Evolutionary conservation across 2,797 vertebrate species (phyloP).

Genomic region (Numenius phaeopus): DNA sequence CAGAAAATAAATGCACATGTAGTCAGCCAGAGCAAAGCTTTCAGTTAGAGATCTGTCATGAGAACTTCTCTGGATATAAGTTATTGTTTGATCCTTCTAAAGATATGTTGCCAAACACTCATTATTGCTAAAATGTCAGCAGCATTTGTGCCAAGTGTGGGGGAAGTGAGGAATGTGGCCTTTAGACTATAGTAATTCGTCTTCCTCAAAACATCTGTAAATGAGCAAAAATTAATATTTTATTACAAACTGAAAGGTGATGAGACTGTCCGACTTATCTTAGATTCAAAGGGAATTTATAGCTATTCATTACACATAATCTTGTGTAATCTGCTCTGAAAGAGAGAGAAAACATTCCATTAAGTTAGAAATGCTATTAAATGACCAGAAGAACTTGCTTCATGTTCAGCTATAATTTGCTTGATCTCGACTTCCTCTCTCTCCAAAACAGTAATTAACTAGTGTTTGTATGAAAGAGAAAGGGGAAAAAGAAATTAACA

Average conservation of each 20-base stretch:
- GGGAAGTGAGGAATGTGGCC: neutral
- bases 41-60: neutral
- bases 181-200: neutral
- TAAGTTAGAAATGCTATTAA: slow-evolving; percentile 13
- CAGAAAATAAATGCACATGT: neutral
- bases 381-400: neutral
- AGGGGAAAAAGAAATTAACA: neutral
- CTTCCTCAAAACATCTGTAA: neutral
- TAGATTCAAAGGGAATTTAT: neutral
- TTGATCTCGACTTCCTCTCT: neutral
- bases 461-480: neutral
- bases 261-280: neutral
- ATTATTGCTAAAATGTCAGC: slow-evolving; percentile 27
- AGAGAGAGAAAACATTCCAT: neutral
- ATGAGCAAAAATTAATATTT: slow-evolving; percentile 33
- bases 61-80: neutral
- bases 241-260: slow-evolving; percentile 1
- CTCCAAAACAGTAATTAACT: neutral
- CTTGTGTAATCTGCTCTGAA: neutral
- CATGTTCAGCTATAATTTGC: neutral
- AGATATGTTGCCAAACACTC: slow-evolving; percentile 3
- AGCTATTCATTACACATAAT: neutral
- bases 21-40: neutral
- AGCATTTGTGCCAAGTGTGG: neutral
- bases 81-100: slow-evolving; percentile 22